Conservation (phyloP, 2,888 invertebrate genomes). For the Pristionchus fissidentatus region DNA sequence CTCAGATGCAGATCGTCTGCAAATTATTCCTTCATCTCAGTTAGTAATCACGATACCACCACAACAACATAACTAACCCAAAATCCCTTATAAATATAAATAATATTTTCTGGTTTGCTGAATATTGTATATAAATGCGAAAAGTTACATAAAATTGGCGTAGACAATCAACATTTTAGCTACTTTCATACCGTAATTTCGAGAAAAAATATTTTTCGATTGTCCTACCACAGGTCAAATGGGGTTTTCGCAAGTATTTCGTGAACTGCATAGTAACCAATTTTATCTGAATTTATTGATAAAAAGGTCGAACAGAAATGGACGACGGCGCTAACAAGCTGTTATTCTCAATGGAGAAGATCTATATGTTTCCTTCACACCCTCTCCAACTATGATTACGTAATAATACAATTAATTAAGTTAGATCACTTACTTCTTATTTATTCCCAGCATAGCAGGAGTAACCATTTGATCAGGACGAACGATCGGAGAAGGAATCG, state of each 20-base stretch:
- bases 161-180: conserved; percentile 1
- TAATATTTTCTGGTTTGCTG: not conserved
- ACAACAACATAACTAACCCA: not conserved
- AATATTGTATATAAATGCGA: not conserved
- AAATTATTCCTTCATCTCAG: not conserved
- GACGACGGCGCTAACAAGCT: too few relatives aligned
- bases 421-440: conserved; percentile 24
- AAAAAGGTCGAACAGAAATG: too few relatives aligned
- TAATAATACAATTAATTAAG: not conserved
- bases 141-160: not conserved
- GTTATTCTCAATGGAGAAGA: too few relatives aligned
- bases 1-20: conserved; percentile 10
- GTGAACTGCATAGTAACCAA: too few relatives aligned
- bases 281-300: too few relatives aligned
- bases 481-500: conserved; percentile 44
- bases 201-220: too few relatives aligned
- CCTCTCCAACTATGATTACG: not conserved
- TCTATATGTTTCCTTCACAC: too few relatives aligned
- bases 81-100: not conserved
- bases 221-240: too few relatives aligned
- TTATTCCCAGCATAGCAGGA: conserved; percentile 44
- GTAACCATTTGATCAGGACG: conserved; percentile 1
- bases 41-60: not conserved
- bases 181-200: too few relatives aligned
- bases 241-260: too few relatives aligned